Evolutionary conservation across 2,113 vertebrate genomes (phyloP).

Genomic region (Carettochelys insculpta): DNA sequence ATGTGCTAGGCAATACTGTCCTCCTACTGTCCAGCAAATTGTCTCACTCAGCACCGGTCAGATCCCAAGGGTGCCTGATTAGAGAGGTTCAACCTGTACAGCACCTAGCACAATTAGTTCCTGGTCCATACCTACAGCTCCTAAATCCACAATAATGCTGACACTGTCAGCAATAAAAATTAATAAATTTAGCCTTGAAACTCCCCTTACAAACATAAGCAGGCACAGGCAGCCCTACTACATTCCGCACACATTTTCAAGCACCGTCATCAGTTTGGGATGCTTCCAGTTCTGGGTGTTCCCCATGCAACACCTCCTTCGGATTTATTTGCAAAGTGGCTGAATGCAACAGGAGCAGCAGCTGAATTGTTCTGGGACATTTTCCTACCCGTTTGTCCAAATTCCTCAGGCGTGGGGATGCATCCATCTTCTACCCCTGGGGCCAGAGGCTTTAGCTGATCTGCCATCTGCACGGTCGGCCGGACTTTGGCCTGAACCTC

Average conservation of each 20-base stretch:
- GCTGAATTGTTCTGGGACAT: not conserved
- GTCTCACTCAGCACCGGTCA: too few species aligned
- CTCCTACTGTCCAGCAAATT: too few species aligned
- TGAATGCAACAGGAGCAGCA: not conserved
- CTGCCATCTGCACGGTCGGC: slow-evolving; percentile 62
- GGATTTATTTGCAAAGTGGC: not conserved
- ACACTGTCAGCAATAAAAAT: not conserved
- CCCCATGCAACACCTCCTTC: not conserved
- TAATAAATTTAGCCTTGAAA: not conserved
- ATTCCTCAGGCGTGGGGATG: slow-evolving; percentile 76
- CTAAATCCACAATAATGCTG: not conserved
- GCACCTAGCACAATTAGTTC: not conserved
- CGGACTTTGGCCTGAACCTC: slow-evolving; percentile 75
- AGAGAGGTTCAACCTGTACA: too few species aligned
- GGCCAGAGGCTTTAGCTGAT: slow-evolving; percentile 76
- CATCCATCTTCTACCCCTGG: slow-evolving; percentile 78
- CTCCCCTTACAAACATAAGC: not conserved
- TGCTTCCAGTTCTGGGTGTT: not conserved
- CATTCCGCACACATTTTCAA: not conserved
- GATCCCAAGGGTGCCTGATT: too few species aligned
- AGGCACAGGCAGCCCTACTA: not conserved
- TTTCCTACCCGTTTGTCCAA: slow-evolving; percentile 76
- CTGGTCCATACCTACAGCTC: not conserved
- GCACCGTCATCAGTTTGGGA: not conserved
- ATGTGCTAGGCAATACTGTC: too few species aligned